A percentile compares a stretch with the other conserved stretches of the same genome.
Evolutionary conservation across 1,140 invertebrate species (phyloP).

Genomic region (Bombyx mandarina): DNA sequence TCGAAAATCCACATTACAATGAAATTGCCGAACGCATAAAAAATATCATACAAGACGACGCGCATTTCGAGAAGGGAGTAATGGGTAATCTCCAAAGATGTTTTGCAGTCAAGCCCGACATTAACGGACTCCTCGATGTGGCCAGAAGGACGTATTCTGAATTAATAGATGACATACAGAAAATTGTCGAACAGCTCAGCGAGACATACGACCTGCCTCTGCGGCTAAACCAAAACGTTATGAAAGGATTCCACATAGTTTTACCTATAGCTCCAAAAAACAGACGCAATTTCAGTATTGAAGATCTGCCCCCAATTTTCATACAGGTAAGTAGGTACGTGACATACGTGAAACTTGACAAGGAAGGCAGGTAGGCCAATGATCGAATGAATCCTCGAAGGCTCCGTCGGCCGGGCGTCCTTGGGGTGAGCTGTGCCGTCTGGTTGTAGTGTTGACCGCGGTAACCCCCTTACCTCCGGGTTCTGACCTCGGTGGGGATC

Average conservation of each 20-base stretch:
- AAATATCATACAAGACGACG: slow-evolving; percentile 81
- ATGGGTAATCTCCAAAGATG: slow-evolving; percentile 84
- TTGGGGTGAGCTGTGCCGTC: too few relatives aligned
- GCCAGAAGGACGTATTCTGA: slow-evolving; percentile 84
- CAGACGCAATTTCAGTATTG: slow-evolving; percentile 61
- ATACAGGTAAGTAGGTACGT: slow-evolving; percentile 71
- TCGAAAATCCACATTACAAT: slow-evolving; percentile 57
- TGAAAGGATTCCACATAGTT: slow-evolving; percentile 84
- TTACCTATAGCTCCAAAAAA: slow-evolving; percentile 67
- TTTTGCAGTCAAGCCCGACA: slow-evolving; percentile 85
- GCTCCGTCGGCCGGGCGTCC: too few relatives aligned
- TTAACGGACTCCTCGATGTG: slow-evolving; percentile 83
- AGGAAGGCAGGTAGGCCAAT: not conserved
- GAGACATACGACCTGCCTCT: slow-evolving; percentile 77
- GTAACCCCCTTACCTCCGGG: too few relatives aligned
- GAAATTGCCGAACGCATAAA: slow-evolving; percentile 77
- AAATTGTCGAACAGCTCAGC: slow-evolving; percentile 75
- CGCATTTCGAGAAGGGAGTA: slow-evolving; percentile 74
- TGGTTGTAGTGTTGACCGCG: too few relatives aligned
- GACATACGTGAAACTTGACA: not conserved
- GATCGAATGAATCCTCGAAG: not conserved
- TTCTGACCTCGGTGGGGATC: too few relatives aligned
- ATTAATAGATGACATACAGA: slow-evolving; percentile 82
- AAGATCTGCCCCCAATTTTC: slow-evolving; percentile 76
- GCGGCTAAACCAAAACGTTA: slow-evolving; percentile 75